A percentile compares a stretch with the other conserved stretches of the same genome.
phyloP scores from a whole-genome alignment of 64 coral and sea anemone genomes.

The Pocillopora verrucosa region DNA sequence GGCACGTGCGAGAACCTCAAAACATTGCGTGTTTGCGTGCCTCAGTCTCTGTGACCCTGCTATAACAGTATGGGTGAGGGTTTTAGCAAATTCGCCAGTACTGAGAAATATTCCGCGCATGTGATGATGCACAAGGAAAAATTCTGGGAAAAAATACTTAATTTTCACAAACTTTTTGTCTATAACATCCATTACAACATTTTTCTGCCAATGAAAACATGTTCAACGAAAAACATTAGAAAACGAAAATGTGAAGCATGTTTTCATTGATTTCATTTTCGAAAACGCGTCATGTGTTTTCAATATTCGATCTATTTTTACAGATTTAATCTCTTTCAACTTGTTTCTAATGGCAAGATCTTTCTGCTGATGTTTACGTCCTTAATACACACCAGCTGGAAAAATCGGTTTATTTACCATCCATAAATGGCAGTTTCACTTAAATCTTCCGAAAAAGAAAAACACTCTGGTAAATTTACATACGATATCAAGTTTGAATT shows the following conservation, averaged over 20 bases:
- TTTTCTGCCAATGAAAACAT: not conserved
- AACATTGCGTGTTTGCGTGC: not conserved
- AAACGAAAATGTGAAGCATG: not conserved
- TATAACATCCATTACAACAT: not conserved
- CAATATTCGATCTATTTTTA: not conserved
- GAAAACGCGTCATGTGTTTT: not conserved
- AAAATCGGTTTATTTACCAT: constrained; percentile 31
- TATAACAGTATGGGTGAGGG: not conserved
- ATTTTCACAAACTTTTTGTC: no score
- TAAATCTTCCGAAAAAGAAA: constrained; percentile 20
- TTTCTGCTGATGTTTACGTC: constrained; percentile 8
- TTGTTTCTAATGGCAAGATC: constrained; percentile 26
- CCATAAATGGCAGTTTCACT: constrained; percentile 37
- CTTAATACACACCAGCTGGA: constrained; percentile 20
- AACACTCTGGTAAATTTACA: constrained; percentile 6
- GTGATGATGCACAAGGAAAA: not conserved
- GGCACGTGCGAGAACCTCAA: not conserved
- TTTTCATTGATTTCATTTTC: not conserved
- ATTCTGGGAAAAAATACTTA: no score
- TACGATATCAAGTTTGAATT: constrained; percentile 32
- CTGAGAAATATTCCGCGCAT: not conserved
- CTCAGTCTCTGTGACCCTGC: not conserved
- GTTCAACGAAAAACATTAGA: not conserved
- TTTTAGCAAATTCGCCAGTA: no score
- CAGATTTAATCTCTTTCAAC: not conserved